Evolutionary conservation across 2,797 vertebrate species (phyloP), one percentile per base, ranked within the genome.

Genomic region (Melanitta fusca): DNA sequence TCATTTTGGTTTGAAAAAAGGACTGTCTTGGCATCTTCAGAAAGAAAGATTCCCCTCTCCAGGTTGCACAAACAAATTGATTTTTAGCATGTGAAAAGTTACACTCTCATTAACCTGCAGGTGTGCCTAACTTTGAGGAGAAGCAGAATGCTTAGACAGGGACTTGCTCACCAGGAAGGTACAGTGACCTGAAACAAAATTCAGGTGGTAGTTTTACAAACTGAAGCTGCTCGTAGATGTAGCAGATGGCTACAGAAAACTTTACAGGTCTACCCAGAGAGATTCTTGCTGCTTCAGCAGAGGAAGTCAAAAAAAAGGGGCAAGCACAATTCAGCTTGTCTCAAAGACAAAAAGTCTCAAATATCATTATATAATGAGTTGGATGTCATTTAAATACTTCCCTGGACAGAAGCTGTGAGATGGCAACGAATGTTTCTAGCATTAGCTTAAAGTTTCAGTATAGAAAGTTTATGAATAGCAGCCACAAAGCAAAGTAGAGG

Each of bases 361-460:
- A 84, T 19, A 47, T 61, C 36, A 24, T 87, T 79, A 69, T 41
- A 54, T 58, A 69, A 70, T 80, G 51, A 82, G 11, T 11, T 41
- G 13, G 27, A 34, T 71, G 39, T 51, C 5, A 38, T 88, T 41
- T 83, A 58, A 39, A 38, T 68, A 51, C 21, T 92, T 64, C 34
- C 22, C n/a, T 73, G 22, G 24, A 22, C 58, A 58, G 51, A 73
- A 82, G 32, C 17, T 80, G 19, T 34, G 36, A 69, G 39, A n/a
- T 53, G 20, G 57, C 64, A 80, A 84, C 17, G 78, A 60, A 39
- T 53, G 19, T 79, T 91, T 89, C 56, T 64, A 95, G 75, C 13
- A 58, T 15, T 34, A 21, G 10, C 43, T 89, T 80, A 30, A 87
- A 82, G 28, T 58, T 88, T 88, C 56, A 58, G 10, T 30, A 41